A percentile compares a stretch with the other conserved stretches of the same genome.
Evolutionary conservation across 1,140 invertebrate species (phyloP).

Genomic region (Drosophila pseudoananassae): DNA sequence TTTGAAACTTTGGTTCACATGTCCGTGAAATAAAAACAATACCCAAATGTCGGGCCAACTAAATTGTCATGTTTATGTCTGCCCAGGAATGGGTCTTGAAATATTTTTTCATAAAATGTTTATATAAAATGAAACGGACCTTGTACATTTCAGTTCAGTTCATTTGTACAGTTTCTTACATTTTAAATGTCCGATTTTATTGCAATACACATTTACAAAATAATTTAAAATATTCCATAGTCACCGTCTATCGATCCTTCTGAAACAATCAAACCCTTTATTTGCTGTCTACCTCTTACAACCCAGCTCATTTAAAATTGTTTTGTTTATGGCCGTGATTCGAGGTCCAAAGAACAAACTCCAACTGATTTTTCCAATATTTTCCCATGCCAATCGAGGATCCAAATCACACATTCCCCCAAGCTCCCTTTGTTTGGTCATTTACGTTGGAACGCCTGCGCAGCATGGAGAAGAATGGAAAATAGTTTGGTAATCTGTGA

Average conservation of each 20-base stretch:
- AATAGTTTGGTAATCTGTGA: slow-evolving; percentile 79
- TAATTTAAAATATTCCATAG: background rate
- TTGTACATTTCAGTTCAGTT: no score
- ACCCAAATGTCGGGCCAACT: slow-evolving; percentile 4
- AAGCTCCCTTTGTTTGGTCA: slow-evolving; percentile 54
- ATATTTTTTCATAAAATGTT: background rate
- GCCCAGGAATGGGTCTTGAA: background rate
- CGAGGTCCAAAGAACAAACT: slow-evolving; percentile 4
- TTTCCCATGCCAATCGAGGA: slow-evolving; percentile 38
- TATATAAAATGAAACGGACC: background rate
- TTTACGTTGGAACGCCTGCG: slow-evolving; percentile 37
- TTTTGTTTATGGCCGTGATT: slow-evolving; percentile 9
- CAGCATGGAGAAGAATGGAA: slow-evolving; percentile 46
- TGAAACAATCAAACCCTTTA: background rate
- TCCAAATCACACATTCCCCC: slow-evolving; percentile 46
- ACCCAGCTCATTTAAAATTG: slow-evolving; percentile 3
- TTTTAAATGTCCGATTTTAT: no score
- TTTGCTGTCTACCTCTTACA: background rate
- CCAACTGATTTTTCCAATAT: slow-evolving; percentile 16
- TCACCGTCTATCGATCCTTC: background rate
- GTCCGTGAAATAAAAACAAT: slow-evolving; percentile 30
- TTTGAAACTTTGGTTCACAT: slow-evolving; percentile 42
- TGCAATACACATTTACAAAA: background rate
- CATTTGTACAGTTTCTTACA: no score
- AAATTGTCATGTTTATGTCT: slow-evolving; percentile 38